A percentile compares a stretch with the other conserved stretches of the same genome.
Conservation (phyloP, 2,113 vertebrate species). For the Boleophthalmus pectinirostris region DNA sequence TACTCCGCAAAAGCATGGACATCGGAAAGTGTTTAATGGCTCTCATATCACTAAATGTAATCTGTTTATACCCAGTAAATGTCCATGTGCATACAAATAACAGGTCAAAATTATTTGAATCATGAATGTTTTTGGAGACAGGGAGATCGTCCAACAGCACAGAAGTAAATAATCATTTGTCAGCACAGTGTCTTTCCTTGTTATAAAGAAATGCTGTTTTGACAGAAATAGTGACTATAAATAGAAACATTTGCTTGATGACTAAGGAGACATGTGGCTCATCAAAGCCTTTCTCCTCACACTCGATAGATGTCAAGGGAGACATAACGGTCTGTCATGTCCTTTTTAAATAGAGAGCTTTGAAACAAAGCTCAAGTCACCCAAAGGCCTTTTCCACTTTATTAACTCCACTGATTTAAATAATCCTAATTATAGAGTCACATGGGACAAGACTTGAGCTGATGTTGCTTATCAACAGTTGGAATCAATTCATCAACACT, state of each 20-base stretch:
- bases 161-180: slow-evolving; percentile 55
- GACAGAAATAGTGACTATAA: slow-evolving; percentile 57
- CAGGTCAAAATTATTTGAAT: slow-evolving; percentile 24
- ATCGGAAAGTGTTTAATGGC: slow-evolving; percentile 15
- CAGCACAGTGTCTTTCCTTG: slow-evolving; percentile 60
- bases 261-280: slow-evolving; percentile 37
- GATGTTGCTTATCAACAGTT: slow-evolving; percentile 20
- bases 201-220: slow-evolving; percentile 51
- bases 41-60: slow-evolving; percentile 22
- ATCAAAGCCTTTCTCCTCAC: slow-evolving; percentile 31
- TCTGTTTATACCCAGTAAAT: slow-evolving; percentile 38
- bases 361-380: slow-evolving; percentile 45
- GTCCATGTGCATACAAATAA: slow-evolving; percentile 25
- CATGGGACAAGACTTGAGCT: slow-evolving; percentile 16
- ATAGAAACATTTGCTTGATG: slow-evolving; percentile 49
- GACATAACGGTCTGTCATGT: slow-evolving; percentile 33
- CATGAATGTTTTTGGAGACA: slow-evolving; percentile 52
- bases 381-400: slow-evolving; percentile 21
- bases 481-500: slow-evolving; percentile 12
- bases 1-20: slow-evolving; percentile 17
- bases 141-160: slow-evolving; percentile 66
- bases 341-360: slow-evolving; percentile 41
- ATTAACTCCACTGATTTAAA: slow-evolving; percentile 15
- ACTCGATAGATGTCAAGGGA: slow-evolving; percentile 31
- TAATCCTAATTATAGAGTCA: slow-evolving; percentile 20